These are phyloP conservation scores for Lordiphosa fenestrarum DNA, from an alignment of 2,888 invertebrate species.

Conservation along the genomic window DNA sequence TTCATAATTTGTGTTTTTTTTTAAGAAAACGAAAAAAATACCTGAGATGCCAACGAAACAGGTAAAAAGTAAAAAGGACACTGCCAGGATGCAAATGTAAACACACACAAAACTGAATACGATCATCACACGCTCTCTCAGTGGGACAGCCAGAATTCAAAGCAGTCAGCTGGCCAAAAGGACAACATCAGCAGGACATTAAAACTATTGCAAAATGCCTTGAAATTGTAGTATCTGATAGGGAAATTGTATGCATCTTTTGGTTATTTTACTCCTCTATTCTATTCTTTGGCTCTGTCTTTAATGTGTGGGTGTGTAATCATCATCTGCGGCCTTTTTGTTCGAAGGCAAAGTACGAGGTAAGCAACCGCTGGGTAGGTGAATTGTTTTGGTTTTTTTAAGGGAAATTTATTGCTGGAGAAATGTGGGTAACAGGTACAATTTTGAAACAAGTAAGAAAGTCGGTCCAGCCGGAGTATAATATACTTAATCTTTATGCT, in stretches of 20 bases:
- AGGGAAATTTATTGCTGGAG: conserved; percentile 17
- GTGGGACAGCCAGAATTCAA: conserved; percentile 24
- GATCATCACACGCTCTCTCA: conserved; percentile 72
- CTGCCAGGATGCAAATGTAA: conserved; percentile 61
- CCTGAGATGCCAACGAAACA: conserved; percentile 26
- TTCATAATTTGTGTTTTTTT: conserved; percentile 13
- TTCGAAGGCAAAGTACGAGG: background rate
- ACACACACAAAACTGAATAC: conserved; percentile 35
- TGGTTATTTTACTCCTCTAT: conserved; percentile 7
- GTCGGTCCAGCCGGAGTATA: too few relatives aligned
- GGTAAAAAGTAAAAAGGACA: conserved; percentile 36
- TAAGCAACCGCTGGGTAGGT: conserved; percentile 15
- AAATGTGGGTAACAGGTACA: conserved; percentile 37
- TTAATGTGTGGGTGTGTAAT: conserved; percentile 59
- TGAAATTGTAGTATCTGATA: conserved; percentile 66
- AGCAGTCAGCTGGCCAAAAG: conserved; percentile 37
- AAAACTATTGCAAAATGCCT: conserved; percentile 63
- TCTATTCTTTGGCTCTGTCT: conserved; percentile 13
- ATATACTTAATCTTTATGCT: too few relatives aligned
- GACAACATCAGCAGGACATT: conserved; percentile 41
- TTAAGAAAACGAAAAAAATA: conserved; percentile 40
- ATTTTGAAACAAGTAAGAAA: too few relatives aligned
- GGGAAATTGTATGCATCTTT: conserved; percentile 40
- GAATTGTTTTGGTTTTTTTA: too few relatives aligned
- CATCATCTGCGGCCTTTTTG: conserved; percentile 49